phyloP scores from a whole-genome alignment of 2,797 vertebrate species.

The Muraenolepis orangiensis region DNA sequence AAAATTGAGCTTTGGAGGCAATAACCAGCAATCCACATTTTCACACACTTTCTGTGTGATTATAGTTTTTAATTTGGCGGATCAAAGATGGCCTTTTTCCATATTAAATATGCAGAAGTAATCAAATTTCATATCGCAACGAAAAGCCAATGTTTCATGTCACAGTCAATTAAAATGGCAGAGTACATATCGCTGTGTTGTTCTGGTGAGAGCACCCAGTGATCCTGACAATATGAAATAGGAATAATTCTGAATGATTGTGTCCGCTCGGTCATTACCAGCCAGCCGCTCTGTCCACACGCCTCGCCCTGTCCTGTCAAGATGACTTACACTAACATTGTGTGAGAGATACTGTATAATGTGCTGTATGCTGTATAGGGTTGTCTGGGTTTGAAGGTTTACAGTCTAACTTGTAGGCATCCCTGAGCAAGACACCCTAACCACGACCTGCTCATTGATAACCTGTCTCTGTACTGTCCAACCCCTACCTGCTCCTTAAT shows the following conservation, averaged over 20 bases:
- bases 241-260: neutral
- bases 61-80: neutral
- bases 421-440: no score
- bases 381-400: no score
- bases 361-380: no score
- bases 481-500: no score
- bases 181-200: neutral
- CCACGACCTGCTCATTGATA: no score
- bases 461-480: no score
- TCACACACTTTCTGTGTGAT: neutral
- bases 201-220: neutral
- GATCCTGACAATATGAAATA: neutral
- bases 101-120: conserved; percentile 2
- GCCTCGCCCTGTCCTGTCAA: no score
- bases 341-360: no score
- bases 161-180: neutral
- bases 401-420: no score
- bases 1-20: neutral
- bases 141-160: neutral
- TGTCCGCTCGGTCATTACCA: neutral
- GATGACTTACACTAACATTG: no score
- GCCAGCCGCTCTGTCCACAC: no score
- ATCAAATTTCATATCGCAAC: neutral
- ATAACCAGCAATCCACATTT: conserved; percentile 13
- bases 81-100: neutral